Base-by-base conservation (phyloP, 2,888 invertebrate genomes). In the Cylloceria caligata region DNA sequence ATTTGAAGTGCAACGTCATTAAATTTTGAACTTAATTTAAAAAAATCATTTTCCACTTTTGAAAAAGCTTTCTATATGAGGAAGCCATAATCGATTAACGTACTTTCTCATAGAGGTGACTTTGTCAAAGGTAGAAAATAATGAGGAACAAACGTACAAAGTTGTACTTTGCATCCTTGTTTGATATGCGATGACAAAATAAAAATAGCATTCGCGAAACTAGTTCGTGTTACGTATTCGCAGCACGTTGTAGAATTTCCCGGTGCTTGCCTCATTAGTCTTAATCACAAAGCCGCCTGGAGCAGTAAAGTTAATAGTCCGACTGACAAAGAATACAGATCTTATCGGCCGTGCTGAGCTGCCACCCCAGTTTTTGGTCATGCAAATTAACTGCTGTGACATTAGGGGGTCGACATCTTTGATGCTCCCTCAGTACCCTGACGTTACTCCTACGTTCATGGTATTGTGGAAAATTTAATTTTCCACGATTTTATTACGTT, bases 191-290 rank as follows among this genome's bases (percentile, higher is more conserved):
- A 30, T 30, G 30, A 30, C 3, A 30, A 30, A 5, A 30, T 3
- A 52, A 52, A 24, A 24, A 24, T 7, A 52, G 42, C 6, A 45
- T n/a, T 52, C 24, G 24, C 11, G 24, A 52, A 52, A 24, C 9
- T 9, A 36, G 5, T 42, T 47, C 47, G 47, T 30, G 47, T 49
- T 52, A 39, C 52, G 34, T 21, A 19, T 36, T 36, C n/a, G 13
- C 6, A 30, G 21, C 45, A 16, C 45, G 69, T 36, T 30, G 68
- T 47, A 42, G 69, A 69, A 69, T 65, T 74, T 73, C 64, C 34
- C 52, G 81, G 57, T 73, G 60, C 65, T 57, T 73, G 49, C 65
- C 64, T 81, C 81, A 78, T 81, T 81, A 81, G 78, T 81, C 81
- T 81, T 81, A 81, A 81, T 81, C 78, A 81, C 81, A 81, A 65